phyloP scores from a whole-genome alignment of 2,113 vertebrate species.

The Chionis minor region DNA sequence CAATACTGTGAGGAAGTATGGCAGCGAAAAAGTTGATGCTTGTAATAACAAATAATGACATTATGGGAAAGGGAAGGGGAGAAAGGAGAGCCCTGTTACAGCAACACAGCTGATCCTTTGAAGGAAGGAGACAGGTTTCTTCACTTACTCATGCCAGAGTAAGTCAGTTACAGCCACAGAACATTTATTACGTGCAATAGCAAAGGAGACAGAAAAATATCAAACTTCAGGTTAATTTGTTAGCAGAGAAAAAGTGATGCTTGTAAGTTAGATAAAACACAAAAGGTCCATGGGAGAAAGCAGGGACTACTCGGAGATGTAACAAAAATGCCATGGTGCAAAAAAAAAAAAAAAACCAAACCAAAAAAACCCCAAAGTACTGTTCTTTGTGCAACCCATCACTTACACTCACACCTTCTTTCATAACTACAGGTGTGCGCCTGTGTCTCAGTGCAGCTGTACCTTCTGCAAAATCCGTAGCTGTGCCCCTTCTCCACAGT shows the following conservation, averaged over 20 bases:
- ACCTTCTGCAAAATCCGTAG: not conserved
- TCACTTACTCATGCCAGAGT: not conserved
- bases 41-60: not conserved
- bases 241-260: not conserved
- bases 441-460: not conserved
- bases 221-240: not conserved
- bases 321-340: rapidly evolving
- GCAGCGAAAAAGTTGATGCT: not conserved
- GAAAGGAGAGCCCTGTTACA: not conserved
- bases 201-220: not conserved
- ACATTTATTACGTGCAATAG: rapidly evolving
- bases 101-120: not conserved
- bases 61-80: not conserved
- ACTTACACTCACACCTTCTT: not conserved
- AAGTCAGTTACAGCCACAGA: not conserved
- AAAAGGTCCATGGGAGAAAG: not conserved
- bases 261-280: not conserved
- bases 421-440: not conserved
- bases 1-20: not conserved
- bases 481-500: not conserved
- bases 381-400: not conserved
- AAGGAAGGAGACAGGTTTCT: not conserved
- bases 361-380: no score
- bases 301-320: not conserved
- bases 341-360: no score